These are phyloP conservation scores for Drosophila maculinotata DNA, from an alignment of 2,888 invertebrate species.

Conservation along the genomic window DNA sequence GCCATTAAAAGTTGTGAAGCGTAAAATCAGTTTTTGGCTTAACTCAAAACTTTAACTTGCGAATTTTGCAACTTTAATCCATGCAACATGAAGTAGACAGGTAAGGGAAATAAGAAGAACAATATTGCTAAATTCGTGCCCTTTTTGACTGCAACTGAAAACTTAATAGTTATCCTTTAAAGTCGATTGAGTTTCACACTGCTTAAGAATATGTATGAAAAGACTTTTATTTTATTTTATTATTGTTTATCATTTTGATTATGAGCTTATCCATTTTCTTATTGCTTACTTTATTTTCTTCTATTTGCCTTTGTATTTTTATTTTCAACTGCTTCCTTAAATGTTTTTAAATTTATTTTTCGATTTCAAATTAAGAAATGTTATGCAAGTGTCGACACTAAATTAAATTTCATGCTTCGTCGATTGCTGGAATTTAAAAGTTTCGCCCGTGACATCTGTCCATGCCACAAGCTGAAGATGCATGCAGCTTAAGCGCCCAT, in stretches of 20 bases:
- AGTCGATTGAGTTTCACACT: neutral
- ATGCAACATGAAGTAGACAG: neutral
- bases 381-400: neutral
- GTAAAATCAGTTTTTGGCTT: constrained; percentile 63
- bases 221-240: neutral
- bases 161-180: neutral
- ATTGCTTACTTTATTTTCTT: neutral
- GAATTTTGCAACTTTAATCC: constrained; percentile 29
- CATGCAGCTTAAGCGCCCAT: constrained; percentile 41
- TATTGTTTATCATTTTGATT: neutral
- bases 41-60: constrained; percentile 30
- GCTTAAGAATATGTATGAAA: too few relatives aligned
- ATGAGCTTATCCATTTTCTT: too few relatives aligned
- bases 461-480: constrained; percentile 28
- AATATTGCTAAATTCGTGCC: neutral
- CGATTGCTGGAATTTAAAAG: constrained; percentile 50
- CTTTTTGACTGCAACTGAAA: neutral
- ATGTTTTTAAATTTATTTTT: too few relatives aligned
- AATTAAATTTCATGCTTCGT: constrained; percentile 61
- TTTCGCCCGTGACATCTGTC: constrained; percentile 50
- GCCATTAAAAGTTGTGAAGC: constrained; percentile 70
- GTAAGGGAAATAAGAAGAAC: neutral
- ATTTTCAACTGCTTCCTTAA: neutral
- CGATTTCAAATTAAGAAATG: neutral
- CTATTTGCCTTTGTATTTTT: neutral